Evolutionary conservation across 2,797 vertebrate species (phyloP).

Genomic region (Mustela erminea): DNA sequence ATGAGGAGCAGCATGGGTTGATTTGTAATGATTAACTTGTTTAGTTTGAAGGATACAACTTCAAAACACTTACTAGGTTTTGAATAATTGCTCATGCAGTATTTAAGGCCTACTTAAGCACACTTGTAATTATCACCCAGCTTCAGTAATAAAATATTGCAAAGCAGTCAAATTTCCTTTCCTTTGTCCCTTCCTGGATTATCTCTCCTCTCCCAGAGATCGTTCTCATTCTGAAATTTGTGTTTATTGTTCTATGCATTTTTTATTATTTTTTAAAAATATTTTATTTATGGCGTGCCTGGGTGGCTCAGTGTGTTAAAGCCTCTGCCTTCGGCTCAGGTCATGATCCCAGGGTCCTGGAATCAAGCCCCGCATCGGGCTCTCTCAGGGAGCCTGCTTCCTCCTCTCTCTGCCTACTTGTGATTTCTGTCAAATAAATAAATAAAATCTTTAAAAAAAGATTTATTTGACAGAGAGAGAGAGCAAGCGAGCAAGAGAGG

Average conservation of each 20-base stretch:
- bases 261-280: not conserved
- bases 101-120: not conserved
- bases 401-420: no score
- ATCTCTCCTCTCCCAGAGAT: not conserved
- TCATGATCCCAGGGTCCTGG: no score
- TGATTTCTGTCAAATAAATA: no score
- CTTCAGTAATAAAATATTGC: not conserved
- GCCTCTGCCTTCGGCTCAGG: no score
- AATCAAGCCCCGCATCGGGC: no score
- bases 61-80: not conserved
- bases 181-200: not conserved
- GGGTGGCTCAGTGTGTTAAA: no score
- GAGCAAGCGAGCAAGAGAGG: no score
- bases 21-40: not conserved
- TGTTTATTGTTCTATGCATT: not conserved
- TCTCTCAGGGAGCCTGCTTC: no score
- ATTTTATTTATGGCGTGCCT: no score
- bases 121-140: not conserved
- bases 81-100: not conserved
- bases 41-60: slow-evolving; percentile 32
- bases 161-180: not conserved
- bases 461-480: no score
- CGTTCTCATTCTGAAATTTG: not conserved
- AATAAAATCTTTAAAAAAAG: no score
- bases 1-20: not conserved